phyloP scores from a whole-genome alignment of 2,113 vertebrate species.

The Cephalopholis sonnerati region DNA sequence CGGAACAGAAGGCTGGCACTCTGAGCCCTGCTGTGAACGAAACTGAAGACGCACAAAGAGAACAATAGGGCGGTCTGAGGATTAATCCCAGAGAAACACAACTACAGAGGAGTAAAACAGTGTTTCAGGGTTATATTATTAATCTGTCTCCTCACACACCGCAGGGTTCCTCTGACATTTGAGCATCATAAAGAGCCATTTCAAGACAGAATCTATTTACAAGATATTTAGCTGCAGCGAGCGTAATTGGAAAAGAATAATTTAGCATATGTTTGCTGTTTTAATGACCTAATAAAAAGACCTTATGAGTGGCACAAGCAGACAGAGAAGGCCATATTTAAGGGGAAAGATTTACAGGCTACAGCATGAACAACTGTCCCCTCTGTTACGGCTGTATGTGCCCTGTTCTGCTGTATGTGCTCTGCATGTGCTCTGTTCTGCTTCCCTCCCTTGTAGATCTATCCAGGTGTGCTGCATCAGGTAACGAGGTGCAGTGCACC shows the following conservation, averaged over 20 bases:
- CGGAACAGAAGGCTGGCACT: slow-evolving; percentile 1
- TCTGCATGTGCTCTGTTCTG: no score
- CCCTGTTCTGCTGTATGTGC: no score
- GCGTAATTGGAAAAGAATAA: neutral
- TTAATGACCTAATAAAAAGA: slow-evolving; percentile 26
- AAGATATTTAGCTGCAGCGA: neutral
- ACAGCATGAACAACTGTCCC: neutral
- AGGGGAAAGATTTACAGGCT: neutral
- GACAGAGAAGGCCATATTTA: neutral
- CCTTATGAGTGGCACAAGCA: neutral
- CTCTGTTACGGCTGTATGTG: no score
- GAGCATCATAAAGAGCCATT: neutral
- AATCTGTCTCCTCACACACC: slow-evolving; percentile 1
- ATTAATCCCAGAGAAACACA: slow-evolving; percentile 29
- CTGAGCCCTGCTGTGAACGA: neutral
- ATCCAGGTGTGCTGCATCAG: no score
- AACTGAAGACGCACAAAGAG: slow-evolving; percentile 7
- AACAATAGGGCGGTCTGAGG: slow-evolving; percentile 13
- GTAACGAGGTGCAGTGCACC: no score
- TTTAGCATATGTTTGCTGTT: slow-evolving; percentile 34
- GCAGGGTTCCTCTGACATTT: slow-evolving; percentile 22
- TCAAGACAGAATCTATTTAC: neutral
- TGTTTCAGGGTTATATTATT: neutral
- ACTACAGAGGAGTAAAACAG: slow-evolving; percentile 4
- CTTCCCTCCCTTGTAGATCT: no score